Percentiles rank a stretch among this genome's conserved stretches.
Conservation (phyloP, 2,888 invertebrate genomes). For the Aradus depressus region DNA sequence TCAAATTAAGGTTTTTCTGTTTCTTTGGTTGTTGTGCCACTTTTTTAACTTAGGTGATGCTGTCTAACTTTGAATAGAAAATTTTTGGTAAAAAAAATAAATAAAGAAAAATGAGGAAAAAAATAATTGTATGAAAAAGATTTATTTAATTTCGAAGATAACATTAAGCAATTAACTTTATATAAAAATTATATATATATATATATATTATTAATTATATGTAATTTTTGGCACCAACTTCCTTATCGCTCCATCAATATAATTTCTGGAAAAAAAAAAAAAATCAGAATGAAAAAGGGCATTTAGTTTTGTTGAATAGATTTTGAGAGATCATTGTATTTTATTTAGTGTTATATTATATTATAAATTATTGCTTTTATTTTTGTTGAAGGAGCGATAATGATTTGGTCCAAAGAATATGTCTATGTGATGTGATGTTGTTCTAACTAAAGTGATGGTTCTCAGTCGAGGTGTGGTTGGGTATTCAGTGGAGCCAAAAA, state of each 20-base stretch:
- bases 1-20: constrained; percentile 10
- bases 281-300: constrained; percentile 21
- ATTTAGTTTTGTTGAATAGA: constrained; percentile 26
- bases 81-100: background rate
- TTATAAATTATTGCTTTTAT: constrained; percentile 22
- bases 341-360: constrained; percentile 26
- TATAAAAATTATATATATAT: constrained; percentile 8
- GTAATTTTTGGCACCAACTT: constrained; percentile 23
- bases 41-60: constrained; percentile 11
- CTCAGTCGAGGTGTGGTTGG: constrained; percentile 8
- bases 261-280: constrained; percentile 1
- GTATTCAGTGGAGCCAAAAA: constrained; percentile 8
- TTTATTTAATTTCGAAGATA: constrained; percentile 6
- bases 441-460: background rate
- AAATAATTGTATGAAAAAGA: constrained; percentile 6
- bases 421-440: constrained; percentile 6
- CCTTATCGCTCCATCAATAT: constrained; percentile 27
- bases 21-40: constrained; percentile 19
- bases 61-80: constrained; percentile 16
- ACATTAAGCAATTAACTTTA: constrained; percentile 13
- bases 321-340: constrained; percentile 27
- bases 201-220: constrained; percentile 9
- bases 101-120: background rate
- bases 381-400: constrained; percentile 27
- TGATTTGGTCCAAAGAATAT: constrained; percentile 18